Base-by-base conservation (phyloP, 1,140 invertebrate genomes). In the Drosophila asahinai region DNA sequence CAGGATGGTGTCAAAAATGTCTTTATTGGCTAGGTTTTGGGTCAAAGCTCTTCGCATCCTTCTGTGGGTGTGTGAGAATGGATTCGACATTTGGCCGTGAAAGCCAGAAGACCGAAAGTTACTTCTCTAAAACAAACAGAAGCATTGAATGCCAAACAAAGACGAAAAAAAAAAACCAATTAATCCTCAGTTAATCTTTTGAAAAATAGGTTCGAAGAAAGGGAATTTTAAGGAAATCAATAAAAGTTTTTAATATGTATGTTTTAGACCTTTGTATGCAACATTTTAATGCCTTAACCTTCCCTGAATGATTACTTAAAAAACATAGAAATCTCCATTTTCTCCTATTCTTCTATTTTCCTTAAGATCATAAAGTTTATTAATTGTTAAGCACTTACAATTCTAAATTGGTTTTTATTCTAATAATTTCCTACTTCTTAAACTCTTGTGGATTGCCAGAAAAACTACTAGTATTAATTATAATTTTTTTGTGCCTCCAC, bases 161-260 rank as follows among this genome's bases (percentile, higher is more conserved):
- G 78, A 77, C 64, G 61, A 77, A 76, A 84, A 90, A 84, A 84
- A 86, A 82, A 86, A 89, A 84, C 79, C 81, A 90, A 89, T 89
- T 90, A 90, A 89, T 89, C 71, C 71, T 71, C 58, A 76, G 74
- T 83, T 89, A 83, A 87, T 89, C 86, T 67, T 87, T 87, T 80
- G 70, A 55, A 71, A 51, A 25, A 4, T 2, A 4, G 25, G 12
- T 22, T 22, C 14, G 27, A 1, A 15, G 15, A 36, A 57, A n/a
- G 5, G 19, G 5, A 14, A 30, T 27, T 17, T 22, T 33, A 12
- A 11, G 3, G 7, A 2, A 36, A 6, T 27, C n/a, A 36, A 42
- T 5, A 5, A 1, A 14, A 11, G n/a, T 14, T 19, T 54, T 33
- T 36, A 8, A 36, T 36, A 25, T 25, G 22, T 25, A 25, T 0